A percentile compares a stretch with the other conserved stretches of the same genome.
Evolutionary conservation across 2,113 vertebrate genomes (phyloP).

Genomic region (Atlantisia rogersi): DNA sequence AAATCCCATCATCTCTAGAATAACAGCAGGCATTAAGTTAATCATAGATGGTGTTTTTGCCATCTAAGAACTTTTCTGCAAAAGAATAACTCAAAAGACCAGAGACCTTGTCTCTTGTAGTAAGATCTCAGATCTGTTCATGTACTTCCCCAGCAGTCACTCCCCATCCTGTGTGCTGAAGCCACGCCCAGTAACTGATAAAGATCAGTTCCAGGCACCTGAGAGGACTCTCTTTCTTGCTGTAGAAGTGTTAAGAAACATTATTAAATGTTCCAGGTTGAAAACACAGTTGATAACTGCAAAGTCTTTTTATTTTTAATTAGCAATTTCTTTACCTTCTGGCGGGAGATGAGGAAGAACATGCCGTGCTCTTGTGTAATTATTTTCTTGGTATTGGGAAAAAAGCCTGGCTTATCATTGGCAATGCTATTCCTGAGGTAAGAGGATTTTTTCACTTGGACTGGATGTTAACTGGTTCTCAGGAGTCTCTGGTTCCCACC

Average conservation of each 20-base stretch:
- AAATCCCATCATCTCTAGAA: neutral
- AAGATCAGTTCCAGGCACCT: neutral
- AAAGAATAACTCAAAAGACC: neutral
- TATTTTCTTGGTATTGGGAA: constrained; percentile 94
- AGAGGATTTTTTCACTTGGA: neutral
- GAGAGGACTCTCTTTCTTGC: neutral
- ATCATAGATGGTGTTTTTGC: neutral
- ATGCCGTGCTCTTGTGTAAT: constrained; percentile 91
- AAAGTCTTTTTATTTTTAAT: neutral
- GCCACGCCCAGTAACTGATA: neutral
- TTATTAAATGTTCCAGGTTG: neutral
- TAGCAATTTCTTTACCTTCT: constrained; percentile 97
- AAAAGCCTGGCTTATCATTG: constrained; percentile 91
- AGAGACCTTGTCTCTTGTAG: neutral
- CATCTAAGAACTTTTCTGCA: neutral
- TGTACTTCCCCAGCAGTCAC: neutral
- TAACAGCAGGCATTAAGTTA: neutral
- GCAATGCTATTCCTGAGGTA: constrained; percentile 94
- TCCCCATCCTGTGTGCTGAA: neutral
- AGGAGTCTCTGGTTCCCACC: neutral
- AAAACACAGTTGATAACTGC: neutral
- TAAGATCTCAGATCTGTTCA: neutral
- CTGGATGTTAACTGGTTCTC: neutral
- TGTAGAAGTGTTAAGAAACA: neutral
- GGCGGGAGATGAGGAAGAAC: constrained; percentile 95